Evolutionary conservation across 2,888 invertebrate genomes (phyloP).

Genomic region (Digitonthophagus gazella): DNA sequence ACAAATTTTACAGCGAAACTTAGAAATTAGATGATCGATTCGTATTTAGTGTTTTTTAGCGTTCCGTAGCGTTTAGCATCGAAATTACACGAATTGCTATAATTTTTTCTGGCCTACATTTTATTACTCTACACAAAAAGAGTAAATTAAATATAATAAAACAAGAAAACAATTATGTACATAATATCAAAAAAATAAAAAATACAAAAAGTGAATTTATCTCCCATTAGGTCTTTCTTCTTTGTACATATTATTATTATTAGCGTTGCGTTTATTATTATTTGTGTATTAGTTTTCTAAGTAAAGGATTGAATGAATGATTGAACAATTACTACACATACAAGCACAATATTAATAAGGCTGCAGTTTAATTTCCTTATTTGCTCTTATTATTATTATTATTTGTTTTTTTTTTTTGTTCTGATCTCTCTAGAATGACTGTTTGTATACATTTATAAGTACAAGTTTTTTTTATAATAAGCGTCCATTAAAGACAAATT

Average conservation of each 20-base stretch:
- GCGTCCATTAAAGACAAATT: too few relatives aligned
- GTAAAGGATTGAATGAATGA: neutral
- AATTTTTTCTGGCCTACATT: neutral
- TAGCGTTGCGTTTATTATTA: neutral
- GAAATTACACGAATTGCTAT: neutral
- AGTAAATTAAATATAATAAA: neutral
- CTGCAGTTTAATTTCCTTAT: slow-evolving; percentile 4
- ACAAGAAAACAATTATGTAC: neutral
- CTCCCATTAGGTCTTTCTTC: slow-evolving; percentile 13
- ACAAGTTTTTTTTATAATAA: neutral
- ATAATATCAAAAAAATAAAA: neutral
- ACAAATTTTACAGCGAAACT: neutral
- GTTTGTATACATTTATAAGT: neutral
- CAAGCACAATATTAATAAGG: neutral
- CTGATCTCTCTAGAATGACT: neutral
- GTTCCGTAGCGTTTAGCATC: neutral
- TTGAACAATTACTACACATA: neutral
- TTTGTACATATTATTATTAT: slow-evolving; percentile 5
- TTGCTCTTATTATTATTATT: neutral
- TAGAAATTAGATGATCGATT: neutral
- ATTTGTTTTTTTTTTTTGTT: neutral
- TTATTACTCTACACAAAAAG: neutral
- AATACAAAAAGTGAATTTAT: too few relatives aligned
- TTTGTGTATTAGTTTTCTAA: neutral
- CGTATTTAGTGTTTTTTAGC: neutral